Conservation (phyloP, 2,797 vertebrate species). For the Neostethus bicornis region DNA sequence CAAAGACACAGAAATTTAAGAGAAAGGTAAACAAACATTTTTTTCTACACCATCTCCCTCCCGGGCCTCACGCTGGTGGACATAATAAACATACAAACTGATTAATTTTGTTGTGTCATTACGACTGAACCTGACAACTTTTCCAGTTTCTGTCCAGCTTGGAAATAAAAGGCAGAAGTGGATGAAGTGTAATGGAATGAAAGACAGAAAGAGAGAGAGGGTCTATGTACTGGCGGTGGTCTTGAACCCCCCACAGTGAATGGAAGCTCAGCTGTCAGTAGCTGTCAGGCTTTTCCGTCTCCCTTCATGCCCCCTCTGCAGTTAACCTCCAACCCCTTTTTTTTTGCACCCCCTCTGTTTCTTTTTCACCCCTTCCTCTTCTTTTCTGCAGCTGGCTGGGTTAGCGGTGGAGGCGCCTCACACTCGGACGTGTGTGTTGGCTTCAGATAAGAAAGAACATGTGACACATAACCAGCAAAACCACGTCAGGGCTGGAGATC, state of each 20-base stretch:
- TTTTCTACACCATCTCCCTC: constrained; percentile 52
- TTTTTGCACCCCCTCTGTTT: constrained; percentile 12
- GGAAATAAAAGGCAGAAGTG: constrained; percentile 25
- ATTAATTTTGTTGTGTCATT: background rate
- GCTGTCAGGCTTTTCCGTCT: constrained; percentile 43
- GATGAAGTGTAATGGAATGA: no score
- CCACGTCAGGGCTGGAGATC: constrained; percentile 19
- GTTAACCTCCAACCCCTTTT: constrained; percentile 24
- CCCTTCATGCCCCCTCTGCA: constrained; percentile 36
- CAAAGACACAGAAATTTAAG: constrained; percentile 57
- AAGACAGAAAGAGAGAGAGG: background rate
- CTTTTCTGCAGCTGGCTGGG: constrained; percentile 32
- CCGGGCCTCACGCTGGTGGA: constrained; percentile 39
- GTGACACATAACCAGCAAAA: constrained; percentile 48
- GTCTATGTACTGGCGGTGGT: constrained; percentile 63
- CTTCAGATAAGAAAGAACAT: constrained; percentile 74
- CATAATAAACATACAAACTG: background rate
- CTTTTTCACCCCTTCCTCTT: constrained; percentile 25
- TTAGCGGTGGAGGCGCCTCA: constrained; percentile 53
- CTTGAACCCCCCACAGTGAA: constrained; percentile 50
- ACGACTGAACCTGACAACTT: background rate
- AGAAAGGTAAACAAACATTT: constrained; percentile 16
- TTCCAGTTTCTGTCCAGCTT: no score
- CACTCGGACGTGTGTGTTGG: constrained; percentile 58
- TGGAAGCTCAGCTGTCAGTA: constrained; percentile 73